Conservation (phyloP, 2,797 vertebrate species). For the Halcyon chelicuti region DNA sequence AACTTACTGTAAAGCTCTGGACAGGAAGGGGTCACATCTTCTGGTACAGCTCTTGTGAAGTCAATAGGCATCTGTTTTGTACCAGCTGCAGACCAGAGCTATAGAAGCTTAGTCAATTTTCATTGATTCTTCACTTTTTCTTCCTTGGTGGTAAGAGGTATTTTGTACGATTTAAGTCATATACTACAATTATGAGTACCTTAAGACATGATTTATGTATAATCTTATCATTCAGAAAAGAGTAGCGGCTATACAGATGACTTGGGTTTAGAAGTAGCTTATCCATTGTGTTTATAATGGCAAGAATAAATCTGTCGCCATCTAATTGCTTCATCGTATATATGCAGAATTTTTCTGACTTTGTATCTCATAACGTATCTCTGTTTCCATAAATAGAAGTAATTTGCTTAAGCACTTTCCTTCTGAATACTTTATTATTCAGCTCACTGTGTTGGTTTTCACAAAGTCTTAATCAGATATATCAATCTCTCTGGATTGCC, state of each 20-base stretch:
- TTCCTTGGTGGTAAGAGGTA: background rate
- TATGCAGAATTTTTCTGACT: conserved; percentile 45
- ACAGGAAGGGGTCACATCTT: background rate
- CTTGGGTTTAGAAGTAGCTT: conserved; percentile 10
- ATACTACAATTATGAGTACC: background rate
- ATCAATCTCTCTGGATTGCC: conserved; percentile 36
- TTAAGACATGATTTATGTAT: background rate
- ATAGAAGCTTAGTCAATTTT: background rate
- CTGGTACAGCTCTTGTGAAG: background rate
- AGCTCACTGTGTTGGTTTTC: conserved; percentile 52
- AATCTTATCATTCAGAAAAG: background rate
- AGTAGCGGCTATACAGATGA: background rate
- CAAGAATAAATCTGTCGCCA: conserved; percentile 1
- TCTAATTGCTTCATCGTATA: conserved; percentile 11
- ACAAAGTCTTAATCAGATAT: conserved; percentile 64
- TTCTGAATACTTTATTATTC: conserved; percentile 59
- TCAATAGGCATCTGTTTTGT: background rate
- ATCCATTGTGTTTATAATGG: background rate
- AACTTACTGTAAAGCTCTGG: background rate
- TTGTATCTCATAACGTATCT: background rate
- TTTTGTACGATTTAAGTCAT: background rate
- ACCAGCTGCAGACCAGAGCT: background rate
- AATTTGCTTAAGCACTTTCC: conserved; percentile 35
- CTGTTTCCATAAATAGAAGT: conserved; percentile 57
- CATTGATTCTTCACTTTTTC: background rate